phyloP scores from a whole-genome alignment of 2,797 vertebrate species.

The Botia kubotai region DNA sequence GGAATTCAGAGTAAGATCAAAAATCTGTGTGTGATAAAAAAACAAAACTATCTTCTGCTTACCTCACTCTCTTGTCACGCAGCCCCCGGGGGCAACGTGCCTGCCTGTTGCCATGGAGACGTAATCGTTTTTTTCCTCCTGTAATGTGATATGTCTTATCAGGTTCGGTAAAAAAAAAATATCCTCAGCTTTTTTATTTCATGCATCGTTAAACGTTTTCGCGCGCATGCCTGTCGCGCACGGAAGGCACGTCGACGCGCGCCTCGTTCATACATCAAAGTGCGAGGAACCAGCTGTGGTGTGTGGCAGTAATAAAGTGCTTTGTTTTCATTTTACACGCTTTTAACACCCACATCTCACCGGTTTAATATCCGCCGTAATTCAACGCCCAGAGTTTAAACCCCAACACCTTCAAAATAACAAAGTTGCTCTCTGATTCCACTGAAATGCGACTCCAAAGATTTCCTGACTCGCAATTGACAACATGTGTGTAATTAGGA shows the following conservation, averaged over 20 bases:
- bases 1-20: slow-evolving; percentile 37
- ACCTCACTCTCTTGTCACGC: slow-evolving; percentile 23
- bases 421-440: neutral
- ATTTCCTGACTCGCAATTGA: neutral
- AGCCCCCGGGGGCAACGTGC: slow-evolving; percentile 46
- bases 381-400: neutral
- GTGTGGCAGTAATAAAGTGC: slow-evolving; percentile 44
- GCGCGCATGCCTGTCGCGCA: slow-evolving; percentile 9
- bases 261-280: slow-evolving; percentile 34
- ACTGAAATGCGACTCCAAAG: neutral
- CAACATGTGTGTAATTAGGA: neutral
- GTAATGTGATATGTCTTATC: slow-evolving; percentile 60
- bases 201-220: slow-evolving; percentile 54
- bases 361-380: slow-evolving; percentile 18
- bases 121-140: slow-evolving; percentile 41
- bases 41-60: slow-evolving; percentile 27
- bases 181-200: slow-evolving; percentile 55
- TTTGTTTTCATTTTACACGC: slow-evolving; percentile 42
- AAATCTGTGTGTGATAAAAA: slow-evolving; percentile 40
- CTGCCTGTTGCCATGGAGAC: slow-evolving; percentile 59
- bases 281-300: slow-evolving; percentile 20
- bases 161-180: slow-evolving; percentile 45
- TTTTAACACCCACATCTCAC: slow-evolving; percentile 43
- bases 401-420: neutral
- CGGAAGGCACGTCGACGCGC: slow-evolving; percentile 7